Base-by-base conservation (phyloP, 2,888 invertebrate species). In the Ichneumoninae sp. region DNA sequence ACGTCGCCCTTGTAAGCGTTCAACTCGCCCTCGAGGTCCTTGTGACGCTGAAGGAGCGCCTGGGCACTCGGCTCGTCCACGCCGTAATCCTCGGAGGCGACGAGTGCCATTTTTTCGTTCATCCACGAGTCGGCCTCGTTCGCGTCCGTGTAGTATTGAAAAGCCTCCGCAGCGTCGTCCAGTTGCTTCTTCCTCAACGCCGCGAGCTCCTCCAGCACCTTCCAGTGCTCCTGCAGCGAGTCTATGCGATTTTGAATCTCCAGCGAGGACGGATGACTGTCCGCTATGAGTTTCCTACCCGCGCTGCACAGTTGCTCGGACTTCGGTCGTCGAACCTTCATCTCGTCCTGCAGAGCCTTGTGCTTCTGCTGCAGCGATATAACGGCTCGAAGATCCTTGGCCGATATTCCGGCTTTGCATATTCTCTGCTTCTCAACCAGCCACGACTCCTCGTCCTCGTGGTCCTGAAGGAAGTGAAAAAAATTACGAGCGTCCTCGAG, bases 121-220 rank as follows among this genome's bases (percentile, higher is more conserved):
- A 99, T 96, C 98, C 99, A 99, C 0, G 98, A 98, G 90, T 99
- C 99, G 0, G 98, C 97, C 92, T 99, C 99, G 94, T 99, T 99
- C 0, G 99, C 98, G 94, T 99, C 99, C 0, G 98, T 97, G 93
- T 98, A 98, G 94, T 98, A 99, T 95, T 98, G 98, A 91, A 98
- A 98, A 0, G 99, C 98, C 91, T 99, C 98, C 3, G 96, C 96
- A 0, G 98, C 98, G 92, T 98, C 98, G 90, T 97, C 97, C 30
- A 98, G 94, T 90, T 97, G 97, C 83, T 96, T 96, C 75, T 96
- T 95, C 62, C 97, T 94, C 81, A 96, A 93, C 0, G 96, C 97
- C 0, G 97, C 97, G 22, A 98, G 94, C 85, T 97, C 97, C 44
- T 97, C 96, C n/a, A 99, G 94, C n/a, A 96, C 95, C 84, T 96